phyloP scores from a whole-genome alignment of 1,140 invertebrate species.

The Neodiprion lecontei region DNA sequence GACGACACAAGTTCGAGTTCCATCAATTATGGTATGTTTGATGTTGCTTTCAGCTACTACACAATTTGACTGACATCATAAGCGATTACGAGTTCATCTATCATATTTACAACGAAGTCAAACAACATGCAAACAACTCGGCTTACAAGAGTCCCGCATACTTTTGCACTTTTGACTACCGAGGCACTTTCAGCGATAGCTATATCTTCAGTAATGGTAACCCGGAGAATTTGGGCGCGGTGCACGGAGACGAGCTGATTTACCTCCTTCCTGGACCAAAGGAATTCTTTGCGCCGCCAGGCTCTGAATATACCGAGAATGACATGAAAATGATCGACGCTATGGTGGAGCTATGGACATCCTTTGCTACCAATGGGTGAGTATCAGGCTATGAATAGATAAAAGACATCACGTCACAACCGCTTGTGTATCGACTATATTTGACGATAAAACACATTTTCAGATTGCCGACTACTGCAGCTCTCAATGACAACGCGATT shows the following conservation, averaged over 20 bases:
- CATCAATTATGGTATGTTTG: not conserved
- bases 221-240: not conserved
- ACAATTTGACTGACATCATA: not conserved
- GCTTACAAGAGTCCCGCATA: not conserved
- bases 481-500: not conserved
- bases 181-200: not conserved
- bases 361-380: not conserved
- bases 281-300: not conserved
- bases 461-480: not conserved
- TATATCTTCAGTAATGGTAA: not conserved
- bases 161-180: not conserved
- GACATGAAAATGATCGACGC: not conserved
- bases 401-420: no score
- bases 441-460: not conserved
- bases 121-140: not conserved
- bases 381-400: not conserved
- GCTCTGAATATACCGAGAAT: not conserved
- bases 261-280: not conserved
- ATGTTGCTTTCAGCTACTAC: not conserved
- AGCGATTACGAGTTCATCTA: not conserved
- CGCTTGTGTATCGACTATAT: not conserved
- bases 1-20: not conserved
- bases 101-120: not conserved
- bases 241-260: not conserved
- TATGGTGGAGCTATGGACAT: not conserved